A percentile compares a stretch with the other conserved stretches of the same genome.
Evolutionary conservation across 2,888 invertebrate species (phyloP).

Genomic region (Agrotis ipsilon): DNA sequence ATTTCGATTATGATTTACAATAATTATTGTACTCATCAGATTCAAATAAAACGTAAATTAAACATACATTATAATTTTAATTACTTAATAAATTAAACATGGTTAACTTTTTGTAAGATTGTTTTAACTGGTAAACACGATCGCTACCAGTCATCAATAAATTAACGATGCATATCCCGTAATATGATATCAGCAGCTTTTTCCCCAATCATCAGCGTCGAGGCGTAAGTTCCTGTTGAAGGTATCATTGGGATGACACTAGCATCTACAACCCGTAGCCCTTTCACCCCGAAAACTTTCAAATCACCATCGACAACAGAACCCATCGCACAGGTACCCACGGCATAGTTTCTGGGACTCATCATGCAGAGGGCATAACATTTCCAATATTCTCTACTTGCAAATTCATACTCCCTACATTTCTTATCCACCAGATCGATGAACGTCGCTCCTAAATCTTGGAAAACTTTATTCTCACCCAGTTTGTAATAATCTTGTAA

Average conservation of each 20-base stretch:
- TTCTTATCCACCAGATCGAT: constrained; percentile 17
- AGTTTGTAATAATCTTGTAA: constrained; percentile 35
- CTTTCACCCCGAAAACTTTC: constrained; percentile 34
- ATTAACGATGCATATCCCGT: not conserved
- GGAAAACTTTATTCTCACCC: constrained; percentile 31
- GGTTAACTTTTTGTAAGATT: too few species aligned
- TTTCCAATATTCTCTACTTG: constrained; percentile 36
- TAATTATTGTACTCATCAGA: too few species aligned
- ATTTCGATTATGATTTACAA: too few species aligned
- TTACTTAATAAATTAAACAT: too few species aligned
- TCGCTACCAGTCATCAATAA: not conserved
- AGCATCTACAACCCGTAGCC: constrained; percentile 65
- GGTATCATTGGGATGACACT: constrained; percentile 87
- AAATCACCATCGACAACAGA: constrained; percentile 42
- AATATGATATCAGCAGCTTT: constrained; percentile 62
- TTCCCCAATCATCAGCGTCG: constrained; percentile 72
- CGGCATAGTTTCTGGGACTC: constrained; percentile 2
- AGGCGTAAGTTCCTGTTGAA: constrained; percentile 90
- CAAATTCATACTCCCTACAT: not conserved
- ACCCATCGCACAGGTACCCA: constrained; percentile 48
- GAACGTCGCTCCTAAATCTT: constrained; percentile 23
- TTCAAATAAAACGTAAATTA: too few species aligned
- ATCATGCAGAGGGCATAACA: constrained; percentile 42
- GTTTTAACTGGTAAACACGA: too few species aligned
- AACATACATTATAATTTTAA: too few species aligned